Evolutionary conservation across 2,888 invertebrate genomes (phyloP), one percentile per base, ranked within the genome.

Genomic region (Nomada lathburiana): DNA sequence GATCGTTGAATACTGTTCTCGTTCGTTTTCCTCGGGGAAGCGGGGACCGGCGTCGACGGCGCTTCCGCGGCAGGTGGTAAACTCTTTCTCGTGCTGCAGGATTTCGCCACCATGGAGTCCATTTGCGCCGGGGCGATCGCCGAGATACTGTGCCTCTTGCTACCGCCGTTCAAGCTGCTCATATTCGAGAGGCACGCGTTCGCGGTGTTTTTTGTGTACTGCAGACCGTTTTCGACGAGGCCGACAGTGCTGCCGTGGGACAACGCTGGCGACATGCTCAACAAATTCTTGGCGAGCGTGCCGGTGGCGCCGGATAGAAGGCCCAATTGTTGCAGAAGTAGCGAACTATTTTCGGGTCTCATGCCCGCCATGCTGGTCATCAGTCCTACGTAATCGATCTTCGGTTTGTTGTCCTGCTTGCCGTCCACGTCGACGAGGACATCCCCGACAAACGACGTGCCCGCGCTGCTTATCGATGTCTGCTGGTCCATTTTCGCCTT

Each of bases 1-100:
- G 78, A 62, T 59, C 82, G 88, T 55, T 86, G 88, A 44, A 83
- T 82, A 50, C 76, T 73, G 94, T 91, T 82, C 94, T 94, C 90
- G 86, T 90, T 95, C 91, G 90, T 94, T 90, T 89, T 95, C 94
- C 86, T 94, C 92, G 90, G 93, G 89, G 86, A 94, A 50, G 88
- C 94, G 91, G 86, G 94, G 89, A 80, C 94, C 90, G 86, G 92
- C 16, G 86, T 94, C 72, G 87, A 93, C 90, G 86, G 94, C 90
- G 84, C 94, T 92, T 90, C 93, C 11, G 90, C 86, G 91, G 94
- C 87, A 91, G 95, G 92, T 93, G 95, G 92, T 11, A 89, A 77
- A 67, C 89, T 91, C 70, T 90, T 92, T 18, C 92, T 79, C 59
- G 90, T 80, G 44, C 86, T 79, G 26, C 86, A 87, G 0, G 91